Percentiles rank a stretch among this genome's conserved stretches.
Conservation (phyloP, 1,140 invertebrate genomes). For the Heliconius hermathena region DNA sequence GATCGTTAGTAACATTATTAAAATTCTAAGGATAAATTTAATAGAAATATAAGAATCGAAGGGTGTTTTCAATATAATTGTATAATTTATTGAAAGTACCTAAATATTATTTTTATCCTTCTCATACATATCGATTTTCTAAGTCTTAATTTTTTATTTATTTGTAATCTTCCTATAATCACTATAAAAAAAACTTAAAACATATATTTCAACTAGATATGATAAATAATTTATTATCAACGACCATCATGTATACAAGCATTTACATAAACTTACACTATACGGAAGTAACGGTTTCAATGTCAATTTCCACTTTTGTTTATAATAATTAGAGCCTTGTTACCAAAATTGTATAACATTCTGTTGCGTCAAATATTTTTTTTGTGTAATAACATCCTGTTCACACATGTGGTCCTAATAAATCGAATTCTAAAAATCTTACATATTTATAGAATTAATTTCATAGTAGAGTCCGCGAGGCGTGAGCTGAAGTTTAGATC, state of each 20-base stretch:
- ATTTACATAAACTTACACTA: slow-evolving; percentile 51
- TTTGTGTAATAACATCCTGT: neutral
- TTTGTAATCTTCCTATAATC: too few species aligned
- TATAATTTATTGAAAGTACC: neutral
- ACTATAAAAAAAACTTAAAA: too few species aligned
- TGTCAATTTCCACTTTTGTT: slow-evolving; percentile 57
- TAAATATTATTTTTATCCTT: neutral
- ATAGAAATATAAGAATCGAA: neutral
- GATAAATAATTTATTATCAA: neutral
- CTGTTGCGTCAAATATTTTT: neutral
- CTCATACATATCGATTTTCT: too few species aligned
- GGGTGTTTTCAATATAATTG: neutral
- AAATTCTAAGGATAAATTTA: neutral
- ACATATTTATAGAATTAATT: neutral
- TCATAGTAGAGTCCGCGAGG: too few species aligned
- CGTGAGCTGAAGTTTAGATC: too few species aligned
- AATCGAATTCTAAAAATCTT: neutral
- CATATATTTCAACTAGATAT: too few species aligned
- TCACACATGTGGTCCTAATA: neutral
- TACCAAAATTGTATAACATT: slow-evolving; percentile 43
- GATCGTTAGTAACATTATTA: neutral
- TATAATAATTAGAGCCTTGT: slow-evolving; percentile 41
- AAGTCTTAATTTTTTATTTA: too few species aligned
- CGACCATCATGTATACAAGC: neutral
- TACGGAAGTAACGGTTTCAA: slow-evolving; percentile 59